These are phyloP conservation scores for Nyctibius bracteatus DNA, from an alignment of 2,113 vertebrate genomes.

Conservation along the genomic window DNA sequence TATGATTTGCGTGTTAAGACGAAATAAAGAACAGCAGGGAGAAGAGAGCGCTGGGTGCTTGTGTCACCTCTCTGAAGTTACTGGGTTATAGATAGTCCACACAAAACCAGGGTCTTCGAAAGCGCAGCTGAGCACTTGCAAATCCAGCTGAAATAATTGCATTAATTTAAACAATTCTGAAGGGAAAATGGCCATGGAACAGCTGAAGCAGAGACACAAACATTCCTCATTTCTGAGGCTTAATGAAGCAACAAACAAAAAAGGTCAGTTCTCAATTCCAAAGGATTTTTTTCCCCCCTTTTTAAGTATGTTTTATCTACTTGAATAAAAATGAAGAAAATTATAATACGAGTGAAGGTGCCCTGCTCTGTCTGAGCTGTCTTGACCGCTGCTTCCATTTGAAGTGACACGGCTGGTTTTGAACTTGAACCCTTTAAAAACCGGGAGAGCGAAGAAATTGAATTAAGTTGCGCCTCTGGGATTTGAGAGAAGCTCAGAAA, in stretches of 20 bases:
- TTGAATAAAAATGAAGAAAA: background rate
- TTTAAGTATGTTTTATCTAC: background rate
- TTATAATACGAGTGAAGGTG: background rate
- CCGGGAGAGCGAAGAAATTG: slow-evolving; percentile 24
- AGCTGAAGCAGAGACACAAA: background rate
- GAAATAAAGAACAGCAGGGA: background rate
- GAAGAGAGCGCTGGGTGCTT: background rate
- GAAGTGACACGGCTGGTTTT: background rate
- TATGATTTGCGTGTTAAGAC: background rate
- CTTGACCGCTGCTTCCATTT: background rate
- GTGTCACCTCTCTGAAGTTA: background rate
- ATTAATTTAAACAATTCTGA: background rate
- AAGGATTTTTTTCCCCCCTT: background rate
- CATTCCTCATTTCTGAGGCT: background rate
- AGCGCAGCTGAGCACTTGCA: background rate
- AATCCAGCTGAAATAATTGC: background rate
- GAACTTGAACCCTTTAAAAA: slow-evolving; percentile 35
- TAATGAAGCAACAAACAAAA: background rate
- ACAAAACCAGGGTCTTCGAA: background rate
- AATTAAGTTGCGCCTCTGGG: slow-evolving; percentile 49
- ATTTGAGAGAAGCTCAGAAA: slow-evolving; percentile 24
- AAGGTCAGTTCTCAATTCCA: background rate
- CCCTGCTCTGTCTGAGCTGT: background rate
- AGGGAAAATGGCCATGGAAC: background rate
- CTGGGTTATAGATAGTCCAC: too few species aligned